phyloP scores from a whole-genome alignment of 2,113 vertebrate species.

The Pteronura brasiliensis region DNA sequence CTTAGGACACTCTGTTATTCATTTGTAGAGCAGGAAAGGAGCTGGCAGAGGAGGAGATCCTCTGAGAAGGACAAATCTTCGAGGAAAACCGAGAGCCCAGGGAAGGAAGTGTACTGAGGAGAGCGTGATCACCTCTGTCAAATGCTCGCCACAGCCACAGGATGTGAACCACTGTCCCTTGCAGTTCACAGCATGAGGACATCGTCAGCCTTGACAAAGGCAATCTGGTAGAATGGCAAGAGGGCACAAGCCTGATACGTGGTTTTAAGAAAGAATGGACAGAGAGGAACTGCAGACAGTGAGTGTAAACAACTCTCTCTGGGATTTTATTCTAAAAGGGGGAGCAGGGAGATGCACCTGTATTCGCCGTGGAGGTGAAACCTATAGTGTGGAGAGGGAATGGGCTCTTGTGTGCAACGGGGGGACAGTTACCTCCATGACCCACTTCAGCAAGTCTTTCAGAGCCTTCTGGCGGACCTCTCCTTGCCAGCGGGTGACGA shows the following conservation, averaged over 20 bases:
- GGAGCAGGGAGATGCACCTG: not conserved
- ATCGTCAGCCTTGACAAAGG: not conserved
- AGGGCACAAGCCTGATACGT: not conserved
- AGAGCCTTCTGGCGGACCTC: slow-evolving; percentile 83
- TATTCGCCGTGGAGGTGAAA: not conserved
- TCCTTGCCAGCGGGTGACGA: slow-evolving; percentile 80
- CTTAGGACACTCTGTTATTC: not conserved
- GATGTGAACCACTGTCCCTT: not conserved
- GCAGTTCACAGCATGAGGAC: not conserved
- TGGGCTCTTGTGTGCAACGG: fast-evolving
- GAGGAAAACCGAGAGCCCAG: not conserved
- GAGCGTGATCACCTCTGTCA: not conserved
- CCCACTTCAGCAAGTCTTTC: slow-evolving; percentile 87
- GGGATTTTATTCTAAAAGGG: not conserved
- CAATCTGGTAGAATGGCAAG: not conserved
- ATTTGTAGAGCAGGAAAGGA: not conserved
- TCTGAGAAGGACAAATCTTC: not conserved
- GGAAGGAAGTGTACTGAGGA: not conserved
- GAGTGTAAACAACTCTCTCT: not conserved
- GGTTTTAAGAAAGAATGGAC: not conserved
- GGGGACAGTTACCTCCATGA: slow-evolving; percentile 83
- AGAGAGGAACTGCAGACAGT: not conserved
- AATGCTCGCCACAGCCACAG: not conserved
- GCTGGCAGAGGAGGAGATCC: not conserved
- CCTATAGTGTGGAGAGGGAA: not conserved